These are phyloP conservation scores for Myripristis jacobus DNA, from an alignment of 2,797 vertebrate genomes.

Conservation along the genomic window DNA sequence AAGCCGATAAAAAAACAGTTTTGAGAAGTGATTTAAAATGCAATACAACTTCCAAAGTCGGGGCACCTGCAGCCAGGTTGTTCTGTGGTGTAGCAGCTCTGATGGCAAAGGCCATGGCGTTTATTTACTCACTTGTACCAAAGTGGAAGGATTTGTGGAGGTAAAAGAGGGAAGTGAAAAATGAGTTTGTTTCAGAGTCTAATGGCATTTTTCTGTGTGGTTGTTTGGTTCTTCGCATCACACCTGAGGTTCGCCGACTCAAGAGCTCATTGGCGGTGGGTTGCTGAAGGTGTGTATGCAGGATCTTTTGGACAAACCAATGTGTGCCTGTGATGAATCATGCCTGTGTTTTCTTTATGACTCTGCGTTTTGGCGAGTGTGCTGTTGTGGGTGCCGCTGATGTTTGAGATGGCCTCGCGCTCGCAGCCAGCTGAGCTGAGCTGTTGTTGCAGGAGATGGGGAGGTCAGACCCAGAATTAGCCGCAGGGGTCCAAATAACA, in stretches of 20 bases:
- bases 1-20: no score
- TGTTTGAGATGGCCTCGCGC: conserved; percentile 20
- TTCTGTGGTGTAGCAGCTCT: no score
- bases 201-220: no score
- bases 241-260: conserved; percentile 19
- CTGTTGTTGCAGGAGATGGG: conserved; percentile 59
- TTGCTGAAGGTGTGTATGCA: conserved; percentile 17
- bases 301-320: conserved; percentile 33
- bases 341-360: conserved; percentile 45
- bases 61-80: no score
- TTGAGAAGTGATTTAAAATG: no score
- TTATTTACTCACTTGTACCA: no score
- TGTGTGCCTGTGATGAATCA: conserved; percentile 59
- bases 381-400: conserved; percentile 46
- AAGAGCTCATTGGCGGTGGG: neutral
- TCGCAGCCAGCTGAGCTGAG: conserved; percentile 68
- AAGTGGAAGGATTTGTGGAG: no score
- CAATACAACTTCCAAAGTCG: no score
- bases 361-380: conserved; percentile 37
- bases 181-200: no score
- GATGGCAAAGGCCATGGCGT: no score
- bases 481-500: conserved; percentile 71
- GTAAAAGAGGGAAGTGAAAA: no score
- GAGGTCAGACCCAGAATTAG: conserved; percentile 71
- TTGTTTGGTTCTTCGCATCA: no score